A percentile compares a stretch with the other conserved stretches of the same genome.
Conservation (phyloP, 2,888 invertebrate genomes). For the Yponomeuta malinellus region DNA sequence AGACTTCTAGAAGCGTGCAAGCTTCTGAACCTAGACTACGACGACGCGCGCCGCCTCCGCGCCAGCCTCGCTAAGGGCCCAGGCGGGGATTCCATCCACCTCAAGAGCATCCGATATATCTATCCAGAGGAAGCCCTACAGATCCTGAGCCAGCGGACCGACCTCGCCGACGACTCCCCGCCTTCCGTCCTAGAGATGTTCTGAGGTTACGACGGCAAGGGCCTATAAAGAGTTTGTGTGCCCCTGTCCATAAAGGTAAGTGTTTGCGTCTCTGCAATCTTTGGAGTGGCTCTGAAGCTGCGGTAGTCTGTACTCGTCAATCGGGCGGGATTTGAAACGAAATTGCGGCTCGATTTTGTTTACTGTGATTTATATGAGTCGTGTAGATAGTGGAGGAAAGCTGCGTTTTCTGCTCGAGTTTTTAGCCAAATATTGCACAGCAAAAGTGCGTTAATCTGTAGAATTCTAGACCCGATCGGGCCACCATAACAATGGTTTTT, state of each 20-base stretch:
- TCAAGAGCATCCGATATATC: neutral
- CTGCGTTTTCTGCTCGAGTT: no score
- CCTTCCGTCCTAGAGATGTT: slow-evolving; percentile 61
- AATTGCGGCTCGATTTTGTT: no score
- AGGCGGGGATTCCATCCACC: slow-evolving; percentile 23
- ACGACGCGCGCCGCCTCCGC: slow-evolving; percentile 85
- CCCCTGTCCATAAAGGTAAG: neutral
- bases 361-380: no score
- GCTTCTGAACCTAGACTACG: slow-evolving; percentile 83
- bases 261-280: neutral
- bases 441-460: no score
- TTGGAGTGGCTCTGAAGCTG: neutral
- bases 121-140: slow-evolving; percentile 24
- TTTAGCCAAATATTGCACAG: no score
- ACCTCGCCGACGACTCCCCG: slow-evolving; percentile 41
- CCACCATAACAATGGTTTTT: no score
- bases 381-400: no score
- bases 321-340: no score
- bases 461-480: no score
- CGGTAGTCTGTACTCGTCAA: no score
- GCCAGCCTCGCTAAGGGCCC: slow-evolving; percentile 69
- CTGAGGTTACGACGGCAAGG: slow-evolving; percentile 46
- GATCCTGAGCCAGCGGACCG: slow-evolving; percentile 62
- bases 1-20: slow-evolving; percentile 85
- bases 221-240: slow-evolving; percentile 10